These are phyloP conservation scores for Chironomus riparius DNA, from an alignment of 2,888 invertebrate species.

Conservation along the genomic window DNA sequence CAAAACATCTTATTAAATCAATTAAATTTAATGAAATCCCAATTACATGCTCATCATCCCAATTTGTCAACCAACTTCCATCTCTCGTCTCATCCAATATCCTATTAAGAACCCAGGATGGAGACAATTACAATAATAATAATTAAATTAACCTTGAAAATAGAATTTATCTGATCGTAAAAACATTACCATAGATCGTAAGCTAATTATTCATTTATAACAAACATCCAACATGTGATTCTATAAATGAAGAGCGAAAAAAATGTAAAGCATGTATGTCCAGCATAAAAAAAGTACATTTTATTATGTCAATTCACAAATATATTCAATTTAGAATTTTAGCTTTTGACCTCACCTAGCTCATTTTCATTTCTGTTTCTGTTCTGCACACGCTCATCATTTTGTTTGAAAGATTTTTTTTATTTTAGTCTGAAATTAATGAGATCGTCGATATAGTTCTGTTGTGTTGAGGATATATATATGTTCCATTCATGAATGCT, in stretches of 20 bases:
- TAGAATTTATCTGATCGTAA: neutral
- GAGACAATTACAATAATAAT: neutral
- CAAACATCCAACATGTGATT: neutral
- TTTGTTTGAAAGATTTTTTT: neutral
- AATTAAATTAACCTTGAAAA: neutral
- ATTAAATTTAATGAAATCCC: too few relatives aligned
- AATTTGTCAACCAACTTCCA: too few relatives aligned
- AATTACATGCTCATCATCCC: too few relatives aligned
- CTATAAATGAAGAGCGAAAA: neutral
- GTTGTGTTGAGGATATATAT: too few relatives aligned
- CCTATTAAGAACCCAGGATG: neutral
- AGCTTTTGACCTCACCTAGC: conserved; percentile 15
- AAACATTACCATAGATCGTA: neutral
- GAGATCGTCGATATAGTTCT: neutral
- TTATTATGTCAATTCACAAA: neutral
- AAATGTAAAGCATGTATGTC: neutral
- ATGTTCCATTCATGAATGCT: too few relatives aligned
- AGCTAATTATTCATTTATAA: neutral
- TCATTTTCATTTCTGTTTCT: neutral
- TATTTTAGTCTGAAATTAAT: conserved; percentile 3
- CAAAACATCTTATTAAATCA: too few relatives aligned
- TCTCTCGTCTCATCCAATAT: neutral
- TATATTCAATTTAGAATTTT: conserved; percentile 13
- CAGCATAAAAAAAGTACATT: too few relatives aligned
- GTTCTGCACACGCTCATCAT: neutral